phyloP scores from a whole-genome alignment of 2,888 invertebrate genomes.

The Uropetala carovei region DNA sequence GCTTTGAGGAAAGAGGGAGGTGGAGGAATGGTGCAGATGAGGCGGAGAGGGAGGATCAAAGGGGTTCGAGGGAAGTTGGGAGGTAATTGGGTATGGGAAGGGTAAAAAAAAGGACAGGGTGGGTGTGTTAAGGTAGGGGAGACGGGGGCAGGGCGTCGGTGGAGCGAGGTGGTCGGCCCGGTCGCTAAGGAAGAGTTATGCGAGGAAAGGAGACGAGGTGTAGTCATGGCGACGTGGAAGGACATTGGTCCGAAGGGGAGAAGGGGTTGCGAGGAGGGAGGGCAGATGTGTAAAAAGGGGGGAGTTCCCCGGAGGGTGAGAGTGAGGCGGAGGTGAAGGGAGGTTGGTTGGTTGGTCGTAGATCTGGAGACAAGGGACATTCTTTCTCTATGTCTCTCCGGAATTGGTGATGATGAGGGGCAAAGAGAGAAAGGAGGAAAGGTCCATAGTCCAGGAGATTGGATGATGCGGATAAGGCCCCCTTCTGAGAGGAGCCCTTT shows the following conservation, averaged over 20 bases:
- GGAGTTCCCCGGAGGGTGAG: neutral
- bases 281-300: slow-evolving; percentile 55
- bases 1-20: neutral
- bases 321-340: neutral
- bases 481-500: slow-evolving; percentile 11
- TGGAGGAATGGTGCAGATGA: neutral
- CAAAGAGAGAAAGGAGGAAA: slow-evolving; percentile 4
- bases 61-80: neutral
- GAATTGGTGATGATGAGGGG: slow-evolving; percentile 59
- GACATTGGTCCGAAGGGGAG: slow-evolving; percentile 31
- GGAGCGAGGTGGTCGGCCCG: too few relatives aligned
- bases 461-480: slow-evolving; percentile 57
- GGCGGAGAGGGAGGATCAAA: neutral
- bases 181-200: too few relatives aligned
- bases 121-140: neutral
- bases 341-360: slow-evolving; percentile 29
- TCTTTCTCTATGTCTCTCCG: slow-evolving; percentile 5
- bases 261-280: neutral
- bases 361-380: slow-evolving; percentile 32
- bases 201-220: neutral
- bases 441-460: slow-evolving; percentile 58
- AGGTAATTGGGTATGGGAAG: slow-evolving; percentile 16
- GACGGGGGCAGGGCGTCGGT: neutral
- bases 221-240: slow-evolving; percentile 4
- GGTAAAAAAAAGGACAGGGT: neutral